Evolutionary conservation across 2,113 vertebrate species (phyloP).

Genomic region (Peucedramus taeniatus): DNA sequence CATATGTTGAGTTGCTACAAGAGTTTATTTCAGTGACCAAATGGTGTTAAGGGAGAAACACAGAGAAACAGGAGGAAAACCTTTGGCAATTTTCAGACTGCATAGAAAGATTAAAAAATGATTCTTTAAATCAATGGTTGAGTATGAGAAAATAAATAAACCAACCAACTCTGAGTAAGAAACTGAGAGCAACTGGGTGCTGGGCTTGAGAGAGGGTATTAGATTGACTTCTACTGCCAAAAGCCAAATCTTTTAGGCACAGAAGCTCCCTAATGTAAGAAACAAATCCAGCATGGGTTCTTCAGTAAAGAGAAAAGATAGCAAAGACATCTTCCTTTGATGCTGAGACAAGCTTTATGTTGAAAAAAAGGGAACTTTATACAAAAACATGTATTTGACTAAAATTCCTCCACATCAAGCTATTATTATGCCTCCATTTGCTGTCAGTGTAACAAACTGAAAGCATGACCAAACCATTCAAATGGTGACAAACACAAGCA

Average conservation of each 20-base stretch:
- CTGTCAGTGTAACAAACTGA: background rate
- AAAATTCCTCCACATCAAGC: background rate
- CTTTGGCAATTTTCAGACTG: background rate
- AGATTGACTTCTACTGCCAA: background rate
- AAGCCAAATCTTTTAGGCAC: background rate
- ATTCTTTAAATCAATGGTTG: background rate
- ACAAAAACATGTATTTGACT: background rate
- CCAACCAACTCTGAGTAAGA: background rate
- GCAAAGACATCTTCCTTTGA: background rate
- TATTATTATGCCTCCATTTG: background rate
- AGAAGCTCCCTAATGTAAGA: background rate
- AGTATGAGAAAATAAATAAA: background rate
- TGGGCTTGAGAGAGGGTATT: background rate
- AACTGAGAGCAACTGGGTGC: background rate
- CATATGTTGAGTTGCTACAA: background rate
- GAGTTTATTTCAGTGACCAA: background rate
- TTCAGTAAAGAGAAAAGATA: background rate
- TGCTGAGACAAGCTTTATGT: background rate
- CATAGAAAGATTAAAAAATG: background rate
- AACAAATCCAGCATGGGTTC: background rate
- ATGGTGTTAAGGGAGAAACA: background rate
- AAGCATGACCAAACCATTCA: background rate
- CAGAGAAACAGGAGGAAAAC: background rate
- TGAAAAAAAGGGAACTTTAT: background rate
- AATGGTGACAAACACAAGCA: background rate